phyloP scores from a whole-genome alignment of 2,113 vertebrate species.

The Lampris incognitus region DNA sequence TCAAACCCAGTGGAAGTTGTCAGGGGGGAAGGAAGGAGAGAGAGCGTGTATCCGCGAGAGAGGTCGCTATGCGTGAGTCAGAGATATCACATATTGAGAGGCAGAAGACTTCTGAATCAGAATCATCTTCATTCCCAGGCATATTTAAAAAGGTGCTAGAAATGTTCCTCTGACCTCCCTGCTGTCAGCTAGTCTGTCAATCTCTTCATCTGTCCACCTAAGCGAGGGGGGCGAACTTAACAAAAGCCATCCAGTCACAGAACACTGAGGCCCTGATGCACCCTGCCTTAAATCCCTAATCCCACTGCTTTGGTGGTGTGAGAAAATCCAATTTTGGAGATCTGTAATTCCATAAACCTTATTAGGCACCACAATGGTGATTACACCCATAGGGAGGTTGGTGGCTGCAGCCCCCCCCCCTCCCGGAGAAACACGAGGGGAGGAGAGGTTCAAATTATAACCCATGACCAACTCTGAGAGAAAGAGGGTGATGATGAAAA shows the following conservation, averaged over 20 bases:
- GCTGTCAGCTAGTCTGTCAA: conserved; percentile 3
- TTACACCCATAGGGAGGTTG: conserved; percentile 59
- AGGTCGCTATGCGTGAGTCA: conserved; percentile 36
- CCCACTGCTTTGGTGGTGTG: conserved; percentile 69
- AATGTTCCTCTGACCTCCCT: conserved; percentile 11
- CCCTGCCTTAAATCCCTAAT: conserved; percentile 63
- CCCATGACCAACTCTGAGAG: conserved; percentile 28
- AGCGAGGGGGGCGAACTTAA: conserved; percentile 13
- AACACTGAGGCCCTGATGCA: conserved; percentile 57
- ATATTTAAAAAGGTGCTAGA: conserved; percentile 18
- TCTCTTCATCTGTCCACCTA: conserved; percentile 47
- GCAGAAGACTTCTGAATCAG: conserved; percentile 37
- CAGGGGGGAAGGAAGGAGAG: conserved; percentile 35
- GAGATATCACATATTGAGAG: conserved; percentile 30
- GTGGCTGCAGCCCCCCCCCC: not conserved
- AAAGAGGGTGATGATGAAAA: conserved; percentile 32
- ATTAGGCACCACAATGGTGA: conserved; percentile 74
- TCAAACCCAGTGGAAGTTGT: conserved; percentile 67
- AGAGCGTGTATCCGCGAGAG: conserved; percentile 41
- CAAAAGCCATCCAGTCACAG: conserved; percentile 63
- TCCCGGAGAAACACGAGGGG: not conserved
- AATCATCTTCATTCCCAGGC: conserved; percentile 52
- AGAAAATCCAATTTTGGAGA: conserved; percentile 82
- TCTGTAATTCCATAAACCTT: conserved; percentile 81
- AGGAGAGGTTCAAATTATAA: conserved; percentile 40